Conservation (phyloP, 2,888 invertebrate species). For the Hypomecis punctinalis region DNA sequence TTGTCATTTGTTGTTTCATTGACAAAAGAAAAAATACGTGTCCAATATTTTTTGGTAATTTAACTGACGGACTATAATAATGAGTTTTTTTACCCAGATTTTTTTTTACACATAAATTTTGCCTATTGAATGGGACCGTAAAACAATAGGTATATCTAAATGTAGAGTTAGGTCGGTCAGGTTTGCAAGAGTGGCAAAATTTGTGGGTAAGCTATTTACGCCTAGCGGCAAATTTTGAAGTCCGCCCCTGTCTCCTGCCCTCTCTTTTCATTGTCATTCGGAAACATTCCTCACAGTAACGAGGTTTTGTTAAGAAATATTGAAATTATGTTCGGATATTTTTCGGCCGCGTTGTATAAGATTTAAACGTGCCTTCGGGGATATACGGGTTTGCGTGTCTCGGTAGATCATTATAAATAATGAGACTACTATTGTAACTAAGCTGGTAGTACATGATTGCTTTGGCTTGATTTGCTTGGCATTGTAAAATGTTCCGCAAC, state of each 20-base stretch:
- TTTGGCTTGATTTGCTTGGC: background rate
- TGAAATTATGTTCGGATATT: constrained; percentile 32
- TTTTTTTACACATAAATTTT: no score
- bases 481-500: no score
- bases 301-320: constrained; percentile 45
- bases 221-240: background rate
- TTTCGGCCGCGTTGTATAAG: constrained; percentile 23
- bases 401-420: background rate
- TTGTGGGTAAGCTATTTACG: no score
- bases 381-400: constrained; percentile 7
- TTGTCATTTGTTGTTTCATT: no score
- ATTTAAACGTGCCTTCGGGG: constrained; percentile 25
- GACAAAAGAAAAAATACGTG: no score
- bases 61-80: no score
- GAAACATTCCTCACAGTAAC: constrained; percentile 41
- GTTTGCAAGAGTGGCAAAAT: no score
- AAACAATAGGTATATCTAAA: no score
- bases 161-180: no score
- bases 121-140: no score
- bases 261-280: constrained; percentile 56
- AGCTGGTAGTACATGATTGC: background rate
- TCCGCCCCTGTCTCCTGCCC: constrained; percentile 15
- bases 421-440: background rate
- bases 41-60: no score
- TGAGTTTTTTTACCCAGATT: no score